A percentile compares a stretch with the other conserved stretches of the same genome.
These are phyloP conservation scores for Echeneis naucrates DNA, from an alignment of 2,797 vertebrate genomes.

Conservation along the genomic window DNA sequence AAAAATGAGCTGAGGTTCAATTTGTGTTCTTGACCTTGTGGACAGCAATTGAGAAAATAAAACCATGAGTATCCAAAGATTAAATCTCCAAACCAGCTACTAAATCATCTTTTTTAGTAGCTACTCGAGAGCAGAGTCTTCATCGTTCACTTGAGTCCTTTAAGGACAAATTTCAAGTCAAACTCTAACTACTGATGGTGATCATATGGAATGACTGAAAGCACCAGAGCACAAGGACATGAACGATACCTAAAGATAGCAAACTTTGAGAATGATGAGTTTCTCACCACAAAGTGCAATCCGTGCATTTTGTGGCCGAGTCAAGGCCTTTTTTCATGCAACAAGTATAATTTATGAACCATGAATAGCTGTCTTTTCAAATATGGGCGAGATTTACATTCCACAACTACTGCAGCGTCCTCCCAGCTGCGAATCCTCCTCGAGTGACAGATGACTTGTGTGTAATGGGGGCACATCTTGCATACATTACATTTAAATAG, in stretches of 20 bases:
- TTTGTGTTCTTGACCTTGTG: no score
- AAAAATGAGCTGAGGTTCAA: no score
- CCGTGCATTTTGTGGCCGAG: neutral
- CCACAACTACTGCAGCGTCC: neutral
- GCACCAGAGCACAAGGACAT: neutral
- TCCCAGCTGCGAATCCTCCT: constrained; percentile 4
- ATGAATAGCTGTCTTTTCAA: neutral
- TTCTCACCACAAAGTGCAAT: neutral
- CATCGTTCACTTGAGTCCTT: no score
- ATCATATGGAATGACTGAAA: neutral
- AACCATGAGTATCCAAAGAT: no score
- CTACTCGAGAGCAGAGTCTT: neutral
- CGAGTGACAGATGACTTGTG: constrained; percentile 59
- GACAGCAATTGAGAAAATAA: no score
- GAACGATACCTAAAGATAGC: neutral
- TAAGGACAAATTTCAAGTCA: no score
- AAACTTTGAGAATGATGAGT: neutral
- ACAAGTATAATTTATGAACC: neutral
- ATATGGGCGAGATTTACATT: constrained; percentile 7
- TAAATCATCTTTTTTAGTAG: no score
- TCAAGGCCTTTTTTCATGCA: neutral
- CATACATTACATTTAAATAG: constrained; percentile 62
- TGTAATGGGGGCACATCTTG: constrained; percentile 50
- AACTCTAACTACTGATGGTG: neutral
- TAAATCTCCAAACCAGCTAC: no score